Evolutionary conservation across 2,797 vertebrate genomes (phyloP), one percentile per base, ranked within the genome.

Genomic region (Periophthalmus magnuspinnatus): DNA sequence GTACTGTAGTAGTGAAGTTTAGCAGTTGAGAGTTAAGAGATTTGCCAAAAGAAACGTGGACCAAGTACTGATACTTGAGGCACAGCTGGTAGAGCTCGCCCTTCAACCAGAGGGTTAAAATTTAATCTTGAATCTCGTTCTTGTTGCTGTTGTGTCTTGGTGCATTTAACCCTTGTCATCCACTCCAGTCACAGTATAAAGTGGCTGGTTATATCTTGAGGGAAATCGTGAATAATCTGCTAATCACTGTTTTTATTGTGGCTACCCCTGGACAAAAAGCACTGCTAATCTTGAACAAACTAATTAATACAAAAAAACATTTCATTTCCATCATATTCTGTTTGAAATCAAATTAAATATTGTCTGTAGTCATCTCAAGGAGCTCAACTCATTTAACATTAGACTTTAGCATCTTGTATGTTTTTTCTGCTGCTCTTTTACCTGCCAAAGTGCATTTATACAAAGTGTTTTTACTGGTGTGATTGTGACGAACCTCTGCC

Each of bases 1-100:
- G 16, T 58, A 76, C 41, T 16, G 75, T 5, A 55, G 70, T 69
- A 71, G 84, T 66, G 10, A 72, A 78, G 67, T 81, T 89, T 89
- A 76, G 76, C 83, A 68, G 66, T 1, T 50, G 54, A 34, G 10
- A 72, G 81, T 78, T 57, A 86, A 38, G 36, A 38, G 6, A 16
- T 13, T 0, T 6, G 1, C 5, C 7, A 50, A 19, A n/a, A 52
- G 0, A 57, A 16, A 32, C 0, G 2, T 16, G 55, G 55, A 56
- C 22, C 28, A 17, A 17, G 17, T 5, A 33, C 56, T 58, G 22
- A 16, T 58, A 24, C 24, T 33, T 57, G 55, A 6, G 55, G 55
- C 3, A 32, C 41, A 45, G 41, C 14, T 1, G 4, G 4, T 14
- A 14, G 28, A 14, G 41, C 41, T 14, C 41, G 14, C 4, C 41